Evolutionary conservation across 2,113 vertebrate genomes (phyloP).

Genomic region (Seriola quinqueradiata): DNA sequence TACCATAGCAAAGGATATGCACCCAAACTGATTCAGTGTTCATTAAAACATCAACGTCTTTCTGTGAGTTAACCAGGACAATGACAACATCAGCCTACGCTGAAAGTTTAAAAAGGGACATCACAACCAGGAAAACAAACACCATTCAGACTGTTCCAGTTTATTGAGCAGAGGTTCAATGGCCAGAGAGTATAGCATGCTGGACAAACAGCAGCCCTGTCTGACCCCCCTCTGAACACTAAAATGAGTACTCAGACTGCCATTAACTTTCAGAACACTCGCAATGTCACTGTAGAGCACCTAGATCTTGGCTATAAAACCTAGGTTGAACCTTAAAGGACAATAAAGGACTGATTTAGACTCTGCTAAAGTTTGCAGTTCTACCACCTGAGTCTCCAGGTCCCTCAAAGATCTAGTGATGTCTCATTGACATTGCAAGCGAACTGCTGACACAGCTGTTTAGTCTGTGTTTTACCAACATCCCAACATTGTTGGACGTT

Average conservation of each 20-base stretch:
- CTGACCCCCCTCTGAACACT: neutral
- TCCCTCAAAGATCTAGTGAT: too few relatives aligned
- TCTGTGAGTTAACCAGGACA: neutral
- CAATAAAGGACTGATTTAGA: too few relatives aligned
- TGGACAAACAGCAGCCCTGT: too few relatives aligned
- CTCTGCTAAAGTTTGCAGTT: neutral
- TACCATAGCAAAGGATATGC: neutral
- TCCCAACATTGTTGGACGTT: too few relatives aligned
- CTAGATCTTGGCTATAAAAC: neutral
- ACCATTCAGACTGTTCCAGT: too few relatives aligned
- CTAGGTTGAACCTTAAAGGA: neutral
- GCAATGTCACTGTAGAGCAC: neutral
- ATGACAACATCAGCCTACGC: too few relatives aligned
- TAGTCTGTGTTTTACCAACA: neutral
- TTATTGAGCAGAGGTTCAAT: too few relatives aligned
- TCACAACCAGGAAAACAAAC: neutral
- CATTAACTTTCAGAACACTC: neutral
- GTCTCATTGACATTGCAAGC: too few relatives aligned
- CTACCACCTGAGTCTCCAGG: neutral
- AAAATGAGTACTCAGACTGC: neutral
- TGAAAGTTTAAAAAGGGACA: neutral
- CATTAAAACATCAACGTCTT: neutral
- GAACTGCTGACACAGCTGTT: neutral
- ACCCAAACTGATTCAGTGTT: neutral
- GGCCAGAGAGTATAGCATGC: too few relatives aligned